Conservation (phyloP, 2,888 invertebrate genomes). For the Metellina segmentata region DNA sequence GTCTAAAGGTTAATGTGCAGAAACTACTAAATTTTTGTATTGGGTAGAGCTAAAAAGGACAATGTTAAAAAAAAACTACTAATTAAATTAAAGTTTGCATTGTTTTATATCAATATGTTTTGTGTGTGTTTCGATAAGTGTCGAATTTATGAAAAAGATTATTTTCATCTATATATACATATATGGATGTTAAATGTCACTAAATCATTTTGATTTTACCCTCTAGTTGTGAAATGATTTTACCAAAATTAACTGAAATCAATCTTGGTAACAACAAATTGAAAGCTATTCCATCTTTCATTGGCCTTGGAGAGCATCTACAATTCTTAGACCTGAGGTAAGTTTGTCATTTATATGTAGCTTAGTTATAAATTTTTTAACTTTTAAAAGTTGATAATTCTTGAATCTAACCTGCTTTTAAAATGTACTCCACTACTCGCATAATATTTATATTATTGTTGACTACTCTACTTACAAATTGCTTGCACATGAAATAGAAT, state of each 20-base stretch:
- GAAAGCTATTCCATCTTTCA: conserved; percentile 85
- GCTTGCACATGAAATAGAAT: too few species aligned
- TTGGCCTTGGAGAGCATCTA: conserved; percentile 84
- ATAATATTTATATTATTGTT: too few species aligned
- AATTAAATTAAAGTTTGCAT: not conserved
- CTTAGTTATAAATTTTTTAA: not conserved
- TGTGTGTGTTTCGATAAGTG: not conserved
- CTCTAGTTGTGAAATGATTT: conserved; percentile 80
- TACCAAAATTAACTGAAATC: conserved; percentile 81
- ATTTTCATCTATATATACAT: too few species aligned
- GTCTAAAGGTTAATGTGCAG: too few species aligned
- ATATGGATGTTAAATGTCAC: too few species aligned
- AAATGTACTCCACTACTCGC: not conserved
- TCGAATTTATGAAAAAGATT: too few species aligned
- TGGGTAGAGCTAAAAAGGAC: too few species aligned
- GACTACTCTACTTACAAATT: too few species aligned
- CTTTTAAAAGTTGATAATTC: not conserved
- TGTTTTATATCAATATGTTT: not conserved
- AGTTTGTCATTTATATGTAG: not conserved
- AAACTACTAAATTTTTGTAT: too few species aligned
- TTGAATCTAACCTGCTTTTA: not conserved
- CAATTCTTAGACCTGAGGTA: conserved; percentile 88
- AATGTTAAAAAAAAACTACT: too few species aligned
- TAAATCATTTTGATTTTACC: too few species aligned
- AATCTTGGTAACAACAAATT: conserved; percentile 88